phyloP scores from a whole-genome alignment of 2,888 invertebrate species.

The Arctia plantaginis region DNA sequence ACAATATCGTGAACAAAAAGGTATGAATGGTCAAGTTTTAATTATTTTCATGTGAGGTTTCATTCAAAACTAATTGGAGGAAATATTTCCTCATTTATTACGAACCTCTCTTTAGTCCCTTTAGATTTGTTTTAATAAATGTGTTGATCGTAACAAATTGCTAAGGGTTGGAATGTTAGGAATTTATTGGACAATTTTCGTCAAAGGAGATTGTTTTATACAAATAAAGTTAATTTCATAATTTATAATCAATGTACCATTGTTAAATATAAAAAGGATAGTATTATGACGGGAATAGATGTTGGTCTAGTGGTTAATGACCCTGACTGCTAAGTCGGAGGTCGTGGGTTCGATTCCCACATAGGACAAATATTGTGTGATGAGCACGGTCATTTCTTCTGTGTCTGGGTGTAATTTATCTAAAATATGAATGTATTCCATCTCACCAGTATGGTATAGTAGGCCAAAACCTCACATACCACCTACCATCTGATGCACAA shows the following conservation, averaged over 20 bases:
- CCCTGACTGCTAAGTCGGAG: too few relatives aligned
- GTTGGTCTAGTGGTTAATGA: too few relatives aligned
- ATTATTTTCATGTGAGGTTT: slow-evolving; percentile 60
- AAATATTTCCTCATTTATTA: slow-evolving; percentile 62
- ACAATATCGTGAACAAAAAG: slow-evolving; percentile 39
- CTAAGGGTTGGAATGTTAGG: slow-evolving; percentile 11
- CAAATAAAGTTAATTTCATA: neutral
- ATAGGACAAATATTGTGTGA: too few relatives aligned
- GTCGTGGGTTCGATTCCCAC: too few relatives aligned
- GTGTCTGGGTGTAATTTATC: too few relatives aligned
- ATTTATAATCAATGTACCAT: neutral
- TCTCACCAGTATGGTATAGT: too few relatives aligned
- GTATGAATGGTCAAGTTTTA: slow-evolving; percentile 53
- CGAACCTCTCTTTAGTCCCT: slow-evolving; percentile 39
- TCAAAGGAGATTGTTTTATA: neutral
- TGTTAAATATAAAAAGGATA: neutral
- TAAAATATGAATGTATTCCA: too few relatives aligned
- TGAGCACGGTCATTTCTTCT: too few relatives aligned
- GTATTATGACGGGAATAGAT: too few relatives aligned
- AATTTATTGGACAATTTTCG: neutral
- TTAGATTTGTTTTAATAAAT: slow-evolving; percentile 23
- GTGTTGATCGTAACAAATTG: slow-evolving; percentile 13
- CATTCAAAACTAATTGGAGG: slow-evolving; percentile 62
- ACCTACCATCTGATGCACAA: too few relatives aligned
- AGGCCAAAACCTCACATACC: too few relatives aligned